Base-by-base conservation (phyloP, 2,113 vertebrate genomes). In the Triplophysa dalaica region DNA sequence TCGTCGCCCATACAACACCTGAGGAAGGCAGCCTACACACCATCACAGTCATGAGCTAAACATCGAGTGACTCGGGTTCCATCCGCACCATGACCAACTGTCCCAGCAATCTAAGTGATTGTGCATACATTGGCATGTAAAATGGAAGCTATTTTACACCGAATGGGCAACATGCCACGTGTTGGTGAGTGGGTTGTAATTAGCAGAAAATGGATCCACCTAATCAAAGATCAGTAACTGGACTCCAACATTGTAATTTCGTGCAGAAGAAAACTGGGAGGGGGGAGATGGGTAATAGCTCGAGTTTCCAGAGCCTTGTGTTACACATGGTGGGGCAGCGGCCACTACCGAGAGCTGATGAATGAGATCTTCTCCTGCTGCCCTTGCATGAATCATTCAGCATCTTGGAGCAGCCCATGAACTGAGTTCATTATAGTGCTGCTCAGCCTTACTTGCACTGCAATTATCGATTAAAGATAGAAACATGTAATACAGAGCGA, bases 181-280 rank as follows among this genome's bases (percentile, higher is more conserved):
- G 78, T 77, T 82, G 64, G 82, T 77, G 80, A 83, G 21, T 77
- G 82, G 82, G 78, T 80, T 61, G 86, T 90, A 89, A 92, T 92
- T 90, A 91, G 85, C 81, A 85, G 87, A 91, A 92, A 93, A 89
- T 78, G 77, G 85, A 91, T 87, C 90, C 82, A 79, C 17, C 90
- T 92, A 93, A 93, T 92, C 92, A 92, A 92, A 92, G 90, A 91
- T 92, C 92, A 92, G 92, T 93, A 93, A 93, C 85, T 6, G 56
- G 90, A 93, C 86, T 87, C 89, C 79, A 85, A 82, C 60, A 38
- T 83, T 89, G 89, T 90, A 89, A 90, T 91, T 91, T 88, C 89
- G 85, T 85, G 82, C 26, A 82, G 83, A 85, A 81, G 56, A 60
- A 8, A 65, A 43, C 68, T 87, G 84, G 48, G 82, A 77, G 58